phyloP scores from a whole-genome alignment of 2,113 vertebrate genomes.

The Eclectus roratus region DNA sequence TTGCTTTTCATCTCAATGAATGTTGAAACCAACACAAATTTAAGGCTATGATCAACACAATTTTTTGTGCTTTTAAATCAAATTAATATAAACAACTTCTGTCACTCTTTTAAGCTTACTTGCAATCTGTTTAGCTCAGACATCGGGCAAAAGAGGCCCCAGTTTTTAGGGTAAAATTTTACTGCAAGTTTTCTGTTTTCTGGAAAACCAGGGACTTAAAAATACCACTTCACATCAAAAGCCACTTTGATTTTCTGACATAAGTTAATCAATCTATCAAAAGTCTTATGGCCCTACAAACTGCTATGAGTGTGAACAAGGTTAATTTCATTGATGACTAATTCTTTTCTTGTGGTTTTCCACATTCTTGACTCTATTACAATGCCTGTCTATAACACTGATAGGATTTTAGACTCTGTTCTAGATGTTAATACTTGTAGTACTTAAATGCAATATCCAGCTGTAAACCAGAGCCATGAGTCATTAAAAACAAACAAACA shows the following conservation, averaged over 20 bases:
- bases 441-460: not conserved
- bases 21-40: not conserved
- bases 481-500: not conserved
- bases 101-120: not conserved
- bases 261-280: not conserved
- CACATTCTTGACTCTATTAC: not conserved
- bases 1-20: not conserved
- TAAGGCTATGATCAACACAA: not conserved
- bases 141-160: not conserved
- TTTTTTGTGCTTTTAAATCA: not conserved
- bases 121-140: not conserved
- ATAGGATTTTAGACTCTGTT: not conserved
- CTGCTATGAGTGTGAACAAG: not conserved
- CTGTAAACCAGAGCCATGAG: not conserved
- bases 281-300: not conserved
- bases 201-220: not conserved
- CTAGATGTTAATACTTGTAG: not conserved
- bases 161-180: not conserved
- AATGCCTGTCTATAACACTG: not conserved
- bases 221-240: not conserved
- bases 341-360: slow-evolving; percentile 18
- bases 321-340: not conserved
- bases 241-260: not conserved
- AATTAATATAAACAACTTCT: not conserved
- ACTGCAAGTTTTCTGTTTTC: not conserved